Evolutionary conservation across 2,888 invertebrate species (phyloP).

Genomic region (Lasiommata megera): DNA sequence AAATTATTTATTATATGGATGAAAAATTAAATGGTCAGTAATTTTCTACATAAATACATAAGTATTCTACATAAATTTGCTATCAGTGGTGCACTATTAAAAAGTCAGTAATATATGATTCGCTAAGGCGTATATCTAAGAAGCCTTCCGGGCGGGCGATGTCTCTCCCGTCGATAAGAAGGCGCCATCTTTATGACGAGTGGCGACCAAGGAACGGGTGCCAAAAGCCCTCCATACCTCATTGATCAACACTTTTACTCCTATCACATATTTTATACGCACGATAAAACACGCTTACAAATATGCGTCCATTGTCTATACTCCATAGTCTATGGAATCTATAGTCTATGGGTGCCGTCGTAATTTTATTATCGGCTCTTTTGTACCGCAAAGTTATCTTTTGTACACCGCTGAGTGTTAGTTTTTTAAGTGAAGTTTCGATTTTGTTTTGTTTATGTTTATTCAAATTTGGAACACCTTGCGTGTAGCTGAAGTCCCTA

Average conservation of each 20-base stretch:
- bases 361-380: constrained; percentile 65
- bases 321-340: neutral
- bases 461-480: constrained; percentile 31
- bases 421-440: constrained; percentile 34
- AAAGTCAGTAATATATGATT: constrained; percentile 24
- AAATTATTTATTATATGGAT: too few species aligned
- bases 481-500: constrained; percentile 11
- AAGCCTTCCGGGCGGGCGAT: constrained; percentile 30
- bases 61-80: constrained; percentile 10
- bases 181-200: constrained; percentile 61
- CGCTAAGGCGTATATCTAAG: constrained; percentile 21
- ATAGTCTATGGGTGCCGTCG: constrained; percentile 5
- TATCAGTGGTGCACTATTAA: constrained; percentile 10
- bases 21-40: neutral
- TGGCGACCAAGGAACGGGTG: constrained; percentile 63
- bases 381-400: constrained; percentile 48
- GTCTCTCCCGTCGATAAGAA: constrained; percentile 40
- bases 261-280: constrained; percentile 71
- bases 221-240: constrained; percentile 74
- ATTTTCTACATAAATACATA: neutral
- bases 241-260: constrained; percentile 67
- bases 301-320: constrained; percentile 32
- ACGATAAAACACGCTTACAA: constrained; percentile 52
- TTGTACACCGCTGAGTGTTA: constrained; percentile 43
- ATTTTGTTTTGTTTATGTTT: constrained; percentile 30